These are phyloP conservation scores for Chionoecetes opilio DNA, from an alignment of 1,140 invertebrate genomes.

Conservation along the genomic window DNA sequence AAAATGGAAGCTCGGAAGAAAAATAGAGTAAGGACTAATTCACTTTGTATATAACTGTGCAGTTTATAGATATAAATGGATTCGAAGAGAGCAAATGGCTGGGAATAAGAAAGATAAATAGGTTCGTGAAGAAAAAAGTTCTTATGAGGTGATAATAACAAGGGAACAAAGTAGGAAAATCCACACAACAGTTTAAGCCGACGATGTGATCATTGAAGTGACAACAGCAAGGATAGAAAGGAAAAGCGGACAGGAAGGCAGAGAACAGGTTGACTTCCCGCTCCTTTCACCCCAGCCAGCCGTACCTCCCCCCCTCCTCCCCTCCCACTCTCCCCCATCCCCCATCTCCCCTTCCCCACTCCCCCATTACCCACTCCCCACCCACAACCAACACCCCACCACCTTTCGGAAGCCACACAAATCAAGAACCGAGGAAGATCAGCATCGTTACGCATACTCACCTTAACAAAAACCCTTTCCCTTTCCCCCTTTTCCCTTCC, in stretches of 20 bases:
- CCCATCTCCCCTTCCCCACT: not conserved
- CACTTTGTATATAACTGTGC: too few relatives aligned
- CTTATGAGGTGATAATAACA: too few relatives aligned
- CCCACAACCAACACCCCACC: not conserved
- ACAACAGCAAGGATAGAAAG: not conserved
- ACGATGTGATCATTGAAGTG: not conserved
- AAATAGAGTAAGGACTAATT: not conserved
- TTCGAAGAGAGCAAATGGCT: too few relatives aligned
- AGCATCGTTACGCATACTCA: not conserved
- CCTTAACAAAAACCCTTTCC: not conserved
- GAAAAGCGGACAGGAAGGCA: not conserved
- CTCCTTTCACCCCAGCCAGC: not conserved
- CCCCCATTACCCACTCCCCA: too few relatives aligned
- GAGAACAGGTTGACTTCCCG: slow-evolving; percentile 17
- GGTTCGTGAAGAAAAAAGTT: too few relatives aligned
- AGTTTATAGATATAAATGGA: too few relatives aligned
- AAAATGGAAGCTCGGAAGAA: not conserved
- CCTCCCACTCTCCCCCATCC: too few relatives aligned
- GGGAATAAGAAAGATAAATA: too few relatives aligned
- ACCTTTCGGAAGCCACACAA: not conserved
- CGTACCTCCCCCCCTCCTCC: too few relatives aligned
- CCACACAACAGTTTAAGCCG: not conserved
- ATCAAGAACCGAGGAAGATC: not conserved
- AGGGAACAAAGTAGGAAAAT: not conserved
- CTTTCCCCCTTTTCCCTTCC: not conserved